Base-by-base conservation (phyloP, 2,113 vertebrate species). In the Turnix velox region DNA sequence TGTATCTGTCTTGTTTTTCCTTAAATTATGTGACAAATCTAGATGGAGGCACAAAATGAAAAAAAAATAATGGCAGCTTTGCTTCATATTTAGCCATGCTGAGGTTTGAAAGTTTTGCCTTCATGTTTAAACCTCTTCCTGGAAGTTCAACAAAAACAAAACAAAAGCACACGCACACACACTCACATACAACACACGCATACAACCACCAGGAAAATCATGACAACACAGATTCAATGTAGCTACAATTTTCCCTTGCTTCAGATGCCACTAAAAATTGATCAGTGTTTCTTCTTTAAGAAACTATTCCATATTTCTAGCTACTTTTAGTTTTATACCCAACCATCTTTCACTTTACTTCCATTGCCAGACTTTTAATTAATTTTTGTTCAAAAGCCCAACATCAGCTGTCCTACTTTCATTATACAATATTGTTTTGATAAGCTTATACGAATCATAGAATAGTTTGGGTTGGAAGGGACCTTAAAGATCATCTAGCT, bases 71-170 rank as follows among this genome's bases (percentile, higher is more conserved):
- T 93, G 96, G 97, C 90, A 97, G 97, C 96, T 94, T 92, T 97
- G 96, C 96, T 97, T 96, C 54, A 42, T 95, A 92, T 87, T 96
- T 92, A 97, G 97, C 97, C 96, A 97, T 97, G 97, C 96, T 97
- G 73, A 96, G 79, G 69, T 94, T 97, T 97, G 86, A 93, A 95
- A 97, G 79, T 86, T 93, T 96, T 97, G 98, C 97, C 97, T 98
- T 98, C 97, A 98, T 98, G 97, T 98, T 98, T 98, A 97, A 98
- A 98, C 98, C 98, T 98, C 98, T 98, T 98, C 97, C 97, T 96
- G 91, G 69, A 61, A 96, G 74, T 94, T 93, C 68, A 94, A 95
- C 93, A 96, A 96, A 96, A 91, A 95, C 96, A 94, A 96, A 93
- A 93, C 88, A 97, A 93, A 90, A 96, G 97, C 95, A 96, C 45